phyloP scores from a whole-genome alignment of 2,888 invertebrate species.

The Mantis religiosa region DNA sequence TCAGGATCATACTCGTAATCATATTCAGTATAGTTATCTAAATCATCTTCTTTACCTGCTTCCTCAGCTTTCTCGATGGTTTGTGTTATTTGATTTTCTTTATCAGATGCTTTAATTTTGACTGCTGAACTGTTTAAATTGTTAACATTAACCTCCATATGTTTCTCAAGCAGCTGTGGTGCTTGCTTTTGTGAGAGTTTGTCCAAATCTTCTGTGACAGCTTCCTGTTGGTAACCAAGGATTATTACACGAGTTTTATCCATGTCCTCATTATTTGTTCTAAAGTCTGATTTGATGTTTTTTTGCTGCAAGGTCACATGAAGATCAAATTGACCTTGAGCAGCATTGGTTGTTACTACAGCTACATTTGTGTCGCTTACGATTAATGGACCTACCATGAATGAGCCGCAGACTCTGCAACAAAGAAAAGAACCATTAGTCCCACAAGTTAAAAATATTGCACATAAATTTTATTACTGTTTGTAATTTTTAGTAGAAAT shows the following conservation, averaged over 20 bases:
- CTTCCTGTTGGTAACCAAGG: not conserved
- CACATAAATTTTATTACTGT: too few relatives aligned
- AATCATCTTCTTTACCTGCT: not conserved
- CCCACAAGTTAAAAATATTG: too few relatives aligned
- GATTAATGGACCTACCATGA: not conserved
- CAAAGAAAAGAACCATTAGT: not conserved
- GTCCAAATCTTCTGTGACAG: not conserved
- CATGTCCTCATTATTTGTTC: not conserved
- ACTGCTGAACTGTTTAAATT: not conserved
- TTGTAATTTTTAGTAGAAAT: too few relatives aligned
- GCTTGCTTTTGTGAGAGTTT: not conserved
- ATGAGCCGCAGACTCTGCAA: not conserved
- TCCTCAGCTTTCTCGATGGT: not conserved
- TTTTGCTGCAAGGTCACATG: not conserved
- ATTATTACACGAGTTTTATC: not conserved
- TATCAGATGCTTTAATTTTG: not conserved
- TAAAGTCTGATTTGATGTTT: not conserved
- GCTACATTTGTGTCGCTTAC: constrained; percentile 3
- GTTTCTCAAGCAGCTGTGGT: not conserved
- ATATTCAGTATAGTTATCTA: not conserved
- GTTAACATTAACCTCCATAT: not conserved
- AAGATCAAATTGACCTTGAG: not conserved
- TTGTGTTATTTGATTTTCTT: not conserved
- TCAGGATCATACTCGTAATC: not conserved
- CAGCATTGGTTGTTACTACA: not conserved